A percentile compares a stretch with the other conserved stretches of the same genome.
Conservation (phyloP, 2,888 invertebrate species). For the Glyphotaelius pellucidus region DNA sequence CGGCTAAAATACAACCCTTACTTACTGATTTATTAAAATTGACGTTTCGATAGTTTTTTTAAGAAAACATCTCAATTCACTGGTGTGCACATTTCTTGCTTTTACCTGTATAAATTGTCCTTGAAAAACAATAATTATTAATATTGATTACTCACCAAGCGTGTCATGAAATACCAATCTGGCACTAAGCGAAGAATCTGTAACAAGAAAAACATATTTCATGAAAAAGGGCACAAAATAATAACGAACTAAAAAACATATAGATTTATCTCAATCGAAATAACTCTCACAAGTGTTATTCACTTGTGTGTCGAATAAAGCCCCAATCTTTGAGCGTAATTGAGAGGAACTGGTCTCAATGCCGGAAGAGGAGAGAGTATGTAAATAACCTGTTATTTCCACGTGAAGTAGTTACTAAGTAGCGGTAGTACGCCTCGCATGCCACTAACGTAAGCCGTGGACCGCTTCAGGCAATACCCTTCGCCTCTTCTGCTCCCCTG, state of each 20-base stretch:
- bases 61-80: too few species aligned
- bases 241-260: background rate
- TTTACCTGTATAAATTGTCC: background rate
- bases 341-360: conserved; percentile 6
- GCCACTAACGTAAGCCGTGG: background rate
- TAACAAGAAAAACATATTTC: background rate
- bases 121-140: too few species aligned
- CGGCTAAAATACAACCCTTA: too few species aligned
- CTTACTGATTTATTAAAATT: too few species aligned
- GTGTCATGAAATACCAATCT: background rate
- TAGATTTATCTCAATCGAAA: too few species aligned
- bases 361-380: conserved; percentile 49
- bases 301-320: background rate
- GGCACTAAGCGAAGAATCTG: background rate
- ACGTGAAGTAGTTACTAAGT: background rate
- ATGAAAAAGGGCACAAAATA: background rate
- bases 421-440: background rate
- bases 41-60: too few species aligned
- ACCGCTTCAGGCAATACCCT: background rate
- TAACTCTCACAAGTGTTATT: too few species aligned
- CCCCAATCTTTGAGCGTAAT: background rate
- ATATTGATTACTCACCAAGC: background rate
- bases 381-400: conserved; percentile 28
- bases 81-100: too few species aligned
- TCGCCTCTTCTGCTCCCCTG: background rate